phyloP scores from a whole-genome alignment of 1,140 invertebrate species.

The Bombus ignitus region DNA sequence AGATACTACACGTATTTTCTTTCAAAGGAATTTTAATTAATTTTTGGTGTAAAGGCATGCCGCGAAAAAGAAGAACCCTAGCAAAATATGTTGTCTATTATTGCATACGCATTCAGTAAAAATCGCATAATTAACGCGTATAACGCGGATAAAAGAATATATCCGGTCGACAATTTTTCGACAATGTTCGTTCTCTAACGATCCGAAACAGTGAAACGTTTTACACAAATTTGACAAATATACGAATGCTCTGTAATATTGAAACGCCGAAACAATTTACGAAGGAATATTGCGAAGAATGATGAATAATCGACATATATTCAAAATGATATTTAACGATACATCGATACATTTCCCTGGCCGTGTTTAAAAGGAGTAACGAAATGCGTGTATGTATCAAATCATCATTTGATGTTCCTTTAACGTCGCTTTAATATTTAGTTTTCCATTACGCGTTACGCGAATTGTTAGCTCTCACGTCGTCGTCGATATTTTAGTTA shows the following conservation, averaged over 20 bases:
- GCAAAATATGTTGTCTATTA: background rate
- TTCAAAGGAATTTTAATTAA: slow-evolving; percentile 3
- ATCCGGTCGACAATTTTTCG: no score
- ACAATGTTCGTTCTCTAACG: background rate
- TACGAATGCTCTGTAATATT: background rate
- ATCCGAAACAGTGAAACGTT: background rate
- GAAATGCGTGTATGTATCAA: background rate
- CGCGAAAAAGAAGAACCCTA: no score
- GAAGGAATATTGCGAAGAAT: background rate
- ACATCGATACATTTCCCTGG: background rate
- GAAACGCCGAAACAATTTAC: background rate
- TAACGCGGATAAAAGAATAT: no score
- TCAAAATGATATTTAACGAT: background rate
- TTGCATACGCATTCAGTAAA: background rate
- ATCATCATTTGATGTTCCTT: background rate
- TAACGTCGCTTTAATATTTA: slow-evolving; percentile 21
- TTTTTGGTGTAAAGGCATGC: background rate
- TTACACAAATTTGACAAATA: background rate
- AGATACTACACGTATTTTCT: background rate
- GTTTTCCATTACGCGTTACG: background rate
- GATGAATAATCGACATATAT: background rate
- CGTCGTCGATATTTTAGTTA: background rate
- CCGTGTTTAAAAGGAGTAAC: background rate
- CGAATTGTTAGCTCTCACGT: no score
- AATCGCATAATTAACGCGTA: background rate